Base-by-base conservation (phyloP, 1,140 invertebrate species). In the Nautilus pompilius region DNA sequence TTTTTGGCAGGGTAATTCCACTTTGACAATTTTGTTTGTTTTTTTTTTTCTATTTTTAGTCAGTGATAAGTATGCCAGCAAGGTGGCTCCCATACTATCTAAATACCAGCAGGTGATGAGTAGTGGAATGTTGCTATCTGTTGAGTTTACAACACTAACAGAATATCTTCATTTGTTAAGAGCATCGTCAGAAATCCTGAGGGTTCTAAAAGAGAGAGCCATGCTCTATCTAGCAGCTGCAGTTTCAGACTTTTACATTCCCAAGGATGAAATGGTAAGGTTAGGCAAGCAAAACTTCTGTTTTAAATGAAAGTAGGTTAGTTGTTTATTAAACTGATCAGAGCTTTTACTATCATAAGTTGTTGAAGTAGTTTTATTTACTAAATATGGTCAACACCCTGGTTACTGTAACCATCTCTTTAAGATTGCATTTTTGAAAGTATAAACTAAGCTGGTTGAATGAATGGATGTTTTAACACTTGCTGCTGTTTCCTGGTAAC, bases 241-340 rank as follows among this genome's bases (percentile, higher is more conserved):
- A 17, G 97, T 99, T 0, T 98, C 96, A 2, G 97, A 99, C 83
- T 99, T 99, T 86, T 99, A 99, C 81, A 90, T 99, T 81, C 95
- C 95, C 53, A 88, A 90, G 66, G 89, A 91, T 80, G 86, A 95
- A 86, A 91, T 99, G 90, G 94, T 96, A 83, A 87, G 82, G 80
- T 32, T 26, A 1, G 8, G 5, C 51, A 60, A 41, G 24, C 24
- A 32, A n/a, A 30, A 60, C 6, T n/a, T 51, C n/a, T 41, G 36
- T 41, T 41, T 41, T 8, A n/a, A n/a, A n/a, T n/a, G n/a, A n/a
- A n/a, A n/a, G n/a, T n/a, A n/a, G n/a, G n/a, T n/a, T n/a, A n/a
- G n/a, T n/a, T n/a, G n/a, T n/a, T n/a, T n/a, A n/a, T n/a, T n/a
- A n/a, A n/a, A n/a, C n/a, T n/a, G n/a, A n/a, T n/a, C n/a, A n/a